Base-by-base conservation (phyloP, 1,140 invertebrate genomes). In the Physella acuta region DNA sequence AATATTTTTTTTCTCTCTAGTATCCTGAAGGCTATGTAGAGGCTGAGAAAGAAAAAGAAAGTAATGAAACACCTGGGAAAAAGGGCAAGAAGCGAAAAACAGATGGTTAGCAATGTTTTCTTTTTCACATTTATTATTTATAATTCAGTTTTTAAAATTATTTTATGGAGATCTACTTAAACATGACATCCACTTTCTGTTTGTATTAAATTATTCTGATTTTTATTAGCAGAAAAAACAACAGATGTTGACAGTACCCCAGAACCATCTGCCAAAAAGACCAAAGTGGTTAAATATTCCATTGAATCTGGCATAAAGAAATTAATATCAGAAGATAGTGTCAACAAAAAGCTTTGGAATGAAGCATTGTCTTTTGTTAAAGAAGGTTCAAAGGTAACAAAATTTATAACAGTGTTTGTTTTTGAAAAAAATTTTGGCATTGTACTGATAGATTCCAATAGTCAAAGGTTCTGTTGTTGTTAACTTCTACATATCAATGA, bases 21-120 rank as follows among this genome's bases (percentile, higher is more conserved):
- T 92, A 91, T 84, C 91, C 91, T 17, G 90, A 92, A 55, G 91
- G 91, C n/a, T 92, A 92, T 80, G 77, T 90, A 28, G 90, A 92
- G 82, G 88, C 89, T 1, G 87, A 90, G 76, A 87, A 87, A 70
- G 80, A 82, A 44, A 82, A 79, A 68, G 78, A 80, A 53, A 75
- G 79, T 71, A 76, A 80, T 53, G 71, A 73, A 51, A 55, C 62
- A 33, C 55, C 67, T 34, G 71, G 74, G 62, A 76, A 74, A 30
- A 72, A 71, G 55, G 74, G 72, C 31, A 33, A 68, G 26, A 74
- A 72, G 71, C 76, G 68, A 70, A 77, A 73, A 65, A 71, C 58
- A 75, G 79, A 71, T 49, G 79, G 70, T 80, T n/a, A n/a, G n/a
- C n/a, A n/a, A n/a, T n/a, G n/a, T n/a, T n/a, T n/a, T n/a, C n/a